phyloP scores from a whole-genome alignment of 1,140 invertebrate species.

The Theocolax elegans region DNA sequence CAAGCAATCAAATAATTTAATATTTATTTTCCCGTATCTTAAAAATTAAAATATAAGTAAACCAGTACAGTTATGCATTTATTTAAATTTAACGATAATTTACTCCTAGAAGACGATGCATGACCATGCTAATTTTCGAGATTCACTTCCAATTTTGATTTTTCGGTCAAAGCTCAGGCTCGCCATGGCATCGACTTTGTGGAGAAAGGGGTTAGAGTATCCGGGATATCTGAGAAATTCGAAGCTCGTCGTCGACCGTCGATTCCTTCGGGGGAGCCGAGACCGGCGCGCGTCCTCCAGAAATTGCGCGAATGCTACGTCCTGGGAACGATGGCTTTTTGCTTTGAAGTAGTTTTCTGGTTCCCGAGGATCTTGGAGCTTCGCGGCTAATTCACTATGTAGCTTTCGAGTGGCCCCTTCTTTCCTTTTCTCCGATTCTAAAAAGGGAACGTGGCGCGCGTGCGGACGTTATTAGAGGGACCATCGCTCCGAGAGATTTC shows the following conservation, averaged over 20 bases:
- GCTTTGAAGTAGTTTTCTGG: constrained; percentile 25
- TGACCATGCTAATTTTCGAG: too few relatives aligned
- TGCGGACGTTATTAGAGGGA: neutral
- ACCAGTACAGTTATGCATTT: too few relatives aligned
- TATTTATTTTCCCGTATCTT: too few relatives aligned
- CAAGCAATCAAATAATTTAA: too few relatives aligned
- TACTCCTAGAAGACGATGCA: too few relatives aligned
- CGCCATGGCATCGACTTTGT: too few relatives aligned
- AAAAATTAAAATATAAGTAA: too few relatives aligned
- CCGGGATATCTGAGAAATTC: constrained; percentile 26
- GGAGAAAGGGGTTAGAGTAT: neutral
- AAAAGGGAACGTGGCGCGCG: neutral
- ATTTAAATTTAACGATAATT: too few relatives aligned
- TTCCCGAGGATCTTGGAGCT: neutral
- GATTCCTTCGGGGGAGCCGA: constrained; percentile 1
- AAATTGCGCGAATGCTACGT: constrained; percentile 6
- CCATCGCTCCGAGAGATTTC: too few relatives aligned
- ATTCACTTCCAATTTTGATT: too few relatives aligned
- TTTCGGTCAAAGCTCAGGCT: too few relatives aligned
- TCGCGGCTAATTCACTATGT: constrained; percentile 15
- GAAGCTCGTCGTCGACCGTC: neutral
- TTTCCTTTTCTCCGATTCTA: neutral
- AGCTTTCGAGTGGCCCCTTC: constrained; percentile 17
- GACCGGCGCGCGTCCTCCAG: neutral
- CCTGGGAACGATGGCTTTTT: neutral